Base-by-base conservation (phyloP, 2,113 vertebrate species). In the Prolemur simus region DNA sequence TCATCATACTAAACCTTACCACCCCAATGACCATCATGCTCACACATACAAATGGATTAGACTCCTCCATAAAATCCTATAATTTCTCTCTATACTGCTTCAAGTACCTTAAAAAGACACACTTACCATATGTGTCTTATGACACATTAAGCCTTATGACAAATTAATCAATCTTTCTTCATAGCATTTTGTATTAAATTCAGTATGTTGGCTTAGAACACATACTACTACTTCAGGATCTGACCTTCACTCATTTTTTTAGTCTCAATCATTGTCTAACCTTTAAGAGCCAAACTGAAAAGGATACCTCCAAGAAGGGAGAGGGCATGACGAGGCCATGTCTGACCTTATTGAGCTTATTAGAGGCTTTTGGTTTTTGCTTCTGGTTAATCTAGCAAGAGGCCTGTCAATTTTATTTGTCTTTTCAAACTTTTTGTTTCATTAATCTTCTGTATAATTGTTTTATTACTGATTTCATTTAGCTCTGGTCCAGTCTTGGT, bases 51-150 rank as follows among this genome's bases (percentile, higher is more conserved):
- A 21, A 47, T 0, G 12, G 27, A 34, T 0, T 1, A n/a, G 34
- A 81, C 52, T 37, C 34, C 13, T 12, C 34, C n/a, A 14, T 0
- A 23, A 54, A 77, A 52, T n/a, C 2, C 12, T 13, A 1, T 2
- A 6, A 25, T 6, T 37, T 39, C 68, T 76, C 29, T 76, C 34
- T 2, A 27, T 8, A 18, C 56, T 12, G 34, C 77, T 66, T 56
- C 64, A 10, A 47, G 25, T 4, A 68, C 27, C 71, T 15, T 68
- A 39, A 63, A 45, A 83, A 32, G 27, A 32, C 37, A 47, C 54
- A 34, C 0, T 4, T 8, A 13, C 4, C 11, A 21, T 0, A 27
- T n/a, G n/a, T n/a, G n/a, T n/a, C n/a, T n/a, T n/a, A n/a, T n/a
- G n/a, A 39, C 6, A 77, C 42, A 47, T n/a, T n/a, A n/a, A n/a